Base-by-base conservation (phyloP, 2,113 vertebrate species). In the Alces alces region DNA sequence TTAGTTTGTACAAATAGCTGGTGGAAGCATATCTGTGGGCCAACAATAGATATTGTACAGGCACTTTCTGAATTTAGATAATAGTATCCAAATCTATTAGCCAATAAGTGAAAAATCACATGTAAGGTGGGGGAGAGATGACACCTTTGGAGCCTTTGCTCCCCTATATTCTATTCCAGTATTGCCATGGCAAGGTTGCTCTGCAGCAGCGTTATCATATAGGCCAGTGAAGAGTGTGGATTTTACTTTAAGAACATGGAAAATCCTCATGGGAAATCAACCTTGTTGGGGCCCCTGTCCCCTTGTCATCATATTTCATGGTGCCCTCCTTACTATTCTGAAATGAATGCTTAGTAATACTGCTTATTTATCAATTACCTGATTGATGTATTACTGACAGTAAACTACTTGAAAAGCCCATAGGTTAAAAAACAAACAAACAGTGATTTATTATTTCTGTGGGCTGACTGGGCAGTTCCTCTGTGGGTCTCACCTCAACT, bases 21-120 rank as follows among this genome's bases (percentile, higher is more conserved):
- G 90, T 97, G 84, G 97, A 88, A 61, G 15, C 61, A 64, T 93
- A 97, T 96, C 97, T 98, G 95, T 91, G 88, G 86, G 54, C 58
- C 93, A 96, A 98, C 97, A 96, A 96, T 95, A 95, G 84, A 83
- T 96, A 98, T 95, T 98, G 97, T 98, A 36, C 39, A 89, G 96
- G 36, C 47, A 78, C 98, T 98, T 98, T 98, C 98, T 98, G 47
- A 55, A 60, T 89, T 47, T 39, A 89, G 92, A 93, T 97, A 96
- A 95, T 66, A 95, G 93, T 91, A 36, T 95, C 96, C 97, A 66
- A 96, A 76, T 95, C 91, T 98, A 92, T 95, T 95, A 97, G 27
- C n/a, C 43, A 79, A 0, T 25, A 45, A 86, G 58, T 19, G 14
- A 60, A 79, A 60, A 39, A 12, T 73, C 79, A 86, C 13, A 2